Base-by-base conservation (phyloP, 2,797 vertebrate species). In the Spinibarbus caldwelli region DNA sequence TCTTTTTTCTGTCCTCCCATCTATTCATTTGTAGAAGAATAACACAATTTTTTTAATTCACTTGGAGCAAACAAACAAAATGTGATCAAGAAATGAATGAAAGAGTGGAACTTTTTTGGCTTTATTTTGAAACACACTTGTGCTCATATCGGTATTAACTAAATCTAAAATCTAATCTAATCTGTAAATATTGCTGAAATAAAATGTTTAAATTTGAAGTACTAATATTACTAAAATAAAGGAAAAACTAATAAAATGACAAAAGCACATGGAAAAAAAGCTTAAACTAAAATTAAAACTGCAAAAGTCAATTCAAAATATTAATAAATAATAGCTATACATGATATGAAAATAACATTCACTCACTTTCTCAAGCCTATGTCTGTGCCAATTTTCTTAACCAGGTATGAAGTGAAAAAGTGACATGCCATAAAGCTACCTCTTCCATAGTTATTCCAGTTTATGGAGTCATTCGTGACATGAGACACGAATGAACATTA, bases 1-100 rank as follows among this genome's bases (percentile, higher is more conserved):
- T 76, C 62, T 68, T 83, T 79, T 86, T 62, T 47, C 85, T 75
- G 80, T 59, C 36, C 66, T 62, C 47, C 52, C 77, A 29, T 70
- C 34, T 71, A 23, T 72, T 57, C 49, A 52, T 77, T 36, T 71
- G 21, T 59, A 5, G 41, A 79, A 80, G 73, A 66, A 59, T 66
- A 73, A 36, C 11, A 34, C 0, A 47, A 14, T n/a, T 6, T 80
- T 70, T 43, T 83, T 34, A 19, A 21, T 52, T n/a, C 5, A 5
- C 23, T 83, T 19, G 19, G 41, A 49, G 41, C 29, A 38, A 5
- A 26, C 9, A 15, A 73, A 62, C 29, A 23, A 49, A 80, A 76
- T 62, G 64, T 76, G 21, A 6, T 19, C 17, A 38, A 66, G 19
- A 45, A 31, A 79, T 45, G 2, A 31, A 34, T 45, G n/a, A 57